These are phyloP conservation scores for Nesidiocoris tenuis DNA, from an alignment of 2,888 invertebrate species.

Conservation along the genomic window DNA sequence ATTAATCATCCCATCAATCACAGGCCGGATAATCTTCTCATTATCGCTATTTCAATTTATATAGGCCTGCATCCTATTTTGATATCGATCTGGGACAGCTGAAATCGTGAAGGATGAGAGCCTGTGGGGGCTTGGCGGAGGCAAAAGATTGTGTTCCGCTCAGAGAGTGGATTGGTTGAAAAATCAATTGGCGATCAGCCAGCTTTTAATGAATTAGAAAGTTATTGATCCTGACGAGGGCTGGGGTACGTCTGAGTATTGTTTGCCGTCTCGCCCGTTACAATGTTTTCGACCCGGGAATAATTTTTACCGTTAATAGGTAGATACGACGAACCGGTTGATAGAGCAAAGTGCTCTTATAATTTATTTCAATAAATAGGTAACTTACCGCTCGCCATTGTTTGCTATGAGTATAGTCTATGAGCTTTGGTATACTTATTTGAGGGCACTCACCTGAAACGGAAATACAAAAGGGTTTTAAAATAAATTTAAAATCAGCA, in stretches of 20 bases:
- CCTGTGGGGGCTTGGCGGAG: not conserved
- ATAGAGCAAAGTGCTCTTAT: too few species aligned
- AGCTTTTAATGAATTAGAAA: constrained; percentile 42
- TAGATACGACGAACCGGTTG: too few species aligned
- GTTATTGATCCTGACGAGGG: constrained; percentile 26
- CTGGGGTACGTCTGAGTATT: constrained; percentile 9
- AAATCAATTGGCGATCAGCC: constrained; percentile 42
- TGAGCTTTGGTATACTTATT: too few species aligned
- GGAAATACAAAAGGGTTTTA: too few species aligned
- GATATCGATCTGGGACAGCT: constrained; percentile 1
- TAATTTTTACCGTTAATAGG: too few species aligned
- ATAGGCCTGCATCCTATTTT: constrained; percentile 16
- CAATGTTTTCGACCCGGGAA: constrained; percentile 15
- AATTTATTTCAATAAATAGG: too few species aligned
- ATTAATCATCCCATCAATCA: constrained; percentile 27
- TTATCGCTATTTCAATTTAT: constrained; percentile 32
- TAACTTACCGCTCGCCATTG: too few species aligned
- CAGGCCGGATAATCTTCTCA: constrained; percentile 17
- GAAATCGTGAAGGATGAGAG: constrained; percentile 1
- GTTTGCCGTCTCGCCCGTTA: constrained; percentile 34
- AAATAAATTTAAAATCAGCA: too few species aligned
- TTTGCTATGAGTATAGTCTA: too few species aligned
- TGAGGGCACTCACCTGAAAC: too few species aligned
- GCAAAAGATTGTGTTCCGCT: constrained; percentile 20
- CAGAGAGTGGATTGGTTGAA: constrained; percentile 28